Evolutionary conservation across 2,888 invertebrate genomes (phyloP).

Genomic region (Folsomia candida): DNA sequence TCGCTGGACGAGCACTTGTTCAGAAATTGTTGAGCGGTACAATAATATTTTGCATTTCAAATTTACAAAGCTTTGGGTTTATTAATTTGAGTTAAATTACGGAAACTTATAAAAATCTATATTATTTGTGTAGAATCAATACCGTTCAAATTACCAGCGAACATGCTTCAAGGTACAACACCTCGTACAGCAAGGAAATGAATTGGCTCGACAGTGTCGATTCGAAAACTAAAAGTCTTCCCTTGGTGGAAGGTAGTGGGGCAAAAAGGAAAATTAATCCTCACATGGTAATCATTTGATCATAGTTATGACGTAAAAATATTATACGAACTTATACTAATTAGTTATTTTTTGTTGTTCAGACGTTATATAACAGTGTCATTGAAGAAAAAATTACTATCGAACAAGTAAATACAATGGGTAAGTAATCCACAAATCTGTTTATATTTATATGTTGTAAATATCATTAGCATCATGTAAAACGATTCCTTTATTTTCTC

Average conservation of each 20-base stretch:
- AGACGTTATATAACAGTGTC: conserved; percentile 89
- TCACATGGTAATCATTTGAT: conserved; percentile 64
- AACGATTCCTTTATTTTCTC: not conserved
- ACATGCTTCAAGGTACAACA: conserved; percentile 84
- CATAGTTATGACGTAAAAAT: not conserved
- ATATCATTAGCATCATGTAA: not conserved
- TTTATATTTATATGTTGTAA: conserved; percentile 84
- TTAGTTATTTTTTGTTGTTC: conserved; percentile 52
- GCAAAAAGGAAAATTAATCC: conserved; percentile 75
- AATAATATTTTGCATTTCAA: conserved; percentile 22
- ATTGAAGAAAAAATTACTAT: conserved; percentile 91
- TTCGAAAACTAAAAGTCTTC: conserved; percentile 66
- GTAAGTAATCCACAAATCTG: conserved; percentile 66
- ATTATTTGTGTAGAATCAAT: conserved; percentile 67
- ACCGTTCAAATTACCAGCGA: conserved; percentile 89
- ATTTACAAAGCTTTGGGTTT: not conserved
- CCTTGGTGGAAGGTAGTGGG: conserved; percentile 57
- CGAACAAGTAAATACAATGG: conserved; percentile 67
- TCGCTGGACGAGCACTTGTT: conserved; percentile 89
- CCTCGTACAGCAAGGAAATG: conserved; percentile 80
- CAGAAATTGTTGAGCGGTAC: conserved; percentile 79
- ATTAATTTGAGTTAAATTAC: conserved; percentile 63
- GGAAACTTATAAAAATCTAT: too few species aligned
- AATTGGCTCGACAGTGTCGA: conserved; percentile 86
- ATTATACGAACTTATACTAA: not conserved